Percentiles rank a stretch among this genome's conserved stretches.
phyloP scores from a whole-genome alignment of 2,797 vertebrate genomes.

The Sebastes trivittatus region DNA sequence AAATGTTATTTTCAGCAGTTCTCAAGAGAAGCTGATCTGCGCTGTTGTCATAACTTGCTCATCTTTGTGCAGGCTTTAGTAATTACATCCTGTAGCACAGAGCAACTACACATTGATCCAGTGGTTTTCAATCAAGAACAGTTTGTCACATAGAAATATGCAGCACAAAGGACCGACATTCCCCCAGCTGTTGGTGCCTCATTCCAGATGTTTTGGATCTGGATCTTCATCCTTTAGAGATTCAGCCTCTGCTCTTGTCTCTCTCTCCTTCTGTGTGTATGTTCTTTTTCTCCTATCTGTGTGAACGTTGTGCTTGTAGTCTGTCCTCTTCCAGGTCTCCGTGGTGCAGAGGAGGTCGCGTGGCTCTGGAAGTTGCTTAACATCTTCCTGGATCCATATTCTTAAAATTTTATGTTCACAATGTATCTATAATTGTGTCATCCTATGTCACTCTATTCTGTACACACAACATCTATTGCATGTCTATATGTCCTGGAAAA shows the following conservation, averaged over 20 bases:
- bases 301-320: neutral
- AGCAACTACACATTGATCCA: neutral
- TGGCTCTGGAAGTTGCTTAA: neutral
- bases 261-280: neutral
- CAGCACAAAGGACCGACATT: neutral
- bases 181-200: neutral
- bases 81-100: neutral
- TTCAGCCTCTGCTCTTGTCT: neutral
- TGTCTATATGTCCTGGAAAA: neutral
- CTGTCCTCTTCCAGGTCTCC: neutral
- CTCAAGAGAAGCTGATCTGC: neutral
- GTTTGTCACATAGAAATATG: neutral
- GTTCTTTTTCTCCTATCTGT: neutral
- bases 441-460: neutral
- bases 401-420: neutral
- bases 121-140: neutral
- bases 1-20: neutral
- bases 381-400: neutral
- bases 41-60: neutral
- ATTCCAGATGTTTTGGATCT: constrained; percentile 28
- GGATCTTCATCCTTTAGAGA: neutral
- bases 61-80: neutral
- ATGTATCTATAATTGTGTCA: neutral
- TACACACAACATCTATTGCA: neutral
- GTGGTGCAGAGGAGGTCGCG: neutral